phyloP scores from a whole-genome alignment of 2,113 vertebrate species.

The Alectura lathami region DNA sequence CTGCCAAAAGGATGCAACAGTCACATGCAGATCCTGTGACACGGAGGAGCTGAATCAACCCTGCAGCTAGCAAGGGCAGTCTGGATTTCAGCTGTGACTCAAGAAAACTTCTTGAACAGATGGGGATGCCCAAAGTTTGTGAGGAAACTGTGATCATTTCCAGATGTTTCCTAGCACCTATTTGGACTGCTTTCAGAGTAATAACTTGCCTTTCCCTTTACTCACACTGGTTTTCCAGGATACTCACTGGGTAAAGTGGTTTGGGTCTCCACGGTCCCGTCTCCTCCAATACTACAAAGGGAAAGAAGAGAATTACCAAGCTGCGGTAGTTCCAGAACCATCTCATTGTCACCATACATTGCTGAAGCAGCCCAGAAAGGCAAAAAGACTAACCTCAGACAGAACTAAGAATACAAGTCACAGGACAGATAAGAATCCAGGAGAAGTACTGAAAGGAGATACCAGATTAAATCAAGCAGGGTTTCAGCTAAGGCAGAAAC shows the following conservation, averaged over 20 bases:
- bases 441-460: neutral
- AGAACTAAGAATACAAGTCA: neutral
- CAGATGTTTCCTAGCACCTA: neutral
- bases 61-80: neutral
- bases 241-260: slow-evolving; percentile 93
- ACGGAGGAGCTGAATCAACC: neutral
- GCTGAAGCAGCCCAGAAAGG: neutral
- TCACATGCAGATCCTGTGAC: neutral
- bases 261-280: slow-evolving; percentile 81
- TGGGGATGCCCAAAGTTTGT: neutral
- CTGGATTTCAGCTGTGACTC: neutral
- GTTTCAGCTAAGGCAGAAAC: neutral
- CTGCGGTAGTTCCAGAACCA: neutral
- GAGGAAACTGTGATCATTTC: neutral
- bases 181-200: neutral
- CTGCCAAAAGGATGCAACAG: neutral
- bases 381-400: neutral
- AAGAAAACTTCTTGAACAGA: neutral
- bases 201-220: neutral
- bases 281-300: slow-evolving; percentile 86
- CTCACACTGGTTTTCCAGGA: neutral
- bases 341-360: neutral
- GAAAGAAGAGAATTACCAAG: slow-evolving; percentile 18
- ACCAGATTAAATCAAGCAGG: neutral
- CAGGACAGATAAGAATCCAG: neutral